Percentiles rank a stretch among this genome's conserved stretches.
These are phyloP conservation scores for Nephotettix cincticeps DNA, from an alignment of 1,140 invertebrate genomes.

Conservation along the genomic window DNA sequence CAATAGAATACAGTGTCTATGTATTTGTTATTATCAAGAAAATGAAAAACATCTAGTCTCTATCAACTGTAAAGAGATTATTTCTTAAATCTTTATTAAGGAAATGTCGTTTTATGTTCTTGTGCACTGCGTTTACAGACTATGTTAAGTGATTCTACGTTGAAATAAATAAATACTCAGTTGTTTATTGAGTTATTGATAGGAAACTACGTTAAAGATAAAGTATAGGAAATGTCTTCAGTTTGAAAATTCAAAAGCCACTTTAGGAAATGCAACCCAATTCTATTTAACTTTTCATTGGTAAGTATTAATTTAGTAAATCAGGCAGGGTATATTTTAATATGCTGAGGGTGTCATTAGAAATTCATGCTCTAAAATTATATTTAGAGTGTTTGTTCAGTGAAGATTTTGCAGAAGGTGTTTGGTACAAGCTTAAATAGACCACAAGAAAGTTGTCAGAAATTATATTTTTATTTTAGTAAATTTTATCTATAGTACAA, in stretches of 20 bases:
- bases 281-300: conserved; percentile 4
- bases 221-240: background rate
- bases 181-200: background rate
- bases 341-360: no score
- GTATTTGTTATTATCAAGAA: background rate
- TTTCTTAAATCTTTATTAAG: background rate
- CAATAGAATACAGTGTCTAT: background rate
- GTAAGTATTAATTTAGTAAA: background rate
- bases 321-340: no score
- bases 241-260: conserved; percentile 9
- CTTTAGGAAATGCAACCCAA: conserved; percentile 13
- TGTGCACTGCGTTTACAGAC: background rate
- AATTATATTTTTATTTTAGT: no score
- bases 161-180: background rate
- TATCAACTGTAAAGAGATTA: no score
- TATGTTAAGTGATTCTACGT: background rate
- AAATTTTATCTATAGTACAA: no score
- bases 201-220: background rate
- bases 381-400: no score
- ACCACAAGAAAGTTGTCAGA: no score
- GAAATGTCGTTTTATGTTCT: background rate
- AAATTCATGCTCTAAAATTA: no score
- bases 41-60: background rate
- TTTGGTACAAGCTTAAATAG: no score
- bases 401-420: no score